Evolutionary conservation across 2,113 vertebrate species (phyloP).

Genomic region (Pleuronectes platessa): DNA sequence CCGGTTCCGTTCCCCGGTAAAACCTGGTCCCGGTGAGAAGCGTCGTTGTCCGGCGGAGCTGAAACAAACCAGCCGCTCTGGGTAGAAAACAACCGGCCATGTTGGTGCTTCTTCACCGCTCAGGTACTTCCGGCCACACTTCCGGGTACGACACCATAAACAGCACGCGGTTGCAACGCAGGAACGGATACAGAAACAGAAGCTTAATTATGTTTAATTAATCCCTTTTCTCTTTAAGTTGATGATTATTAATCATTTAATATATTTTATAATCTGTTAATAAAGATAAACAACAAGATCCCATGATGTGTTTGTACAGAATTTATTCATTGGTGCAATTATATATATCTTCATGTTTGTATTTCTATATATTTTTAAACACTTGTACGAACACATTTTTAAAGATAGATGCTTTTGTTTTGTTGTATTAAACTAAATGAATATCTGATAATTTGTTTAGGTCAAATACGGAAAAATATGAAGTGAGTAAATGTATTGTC

Average conservation of each 20-base stretch:
- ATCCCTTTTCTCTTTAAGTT: too few species aligned
- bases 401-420: not conserved
- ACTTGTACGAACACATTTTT: not conserved
- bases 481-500: not conserved
- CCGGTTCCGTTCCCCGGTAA: conserved; percentile 42
- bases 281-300: not conserved
- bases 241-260: too few species aligned
- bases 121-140: conserved; percentile 3
- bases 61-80: conserved; percentile 19
- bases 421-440: not conserved
- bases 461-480: not conserved
- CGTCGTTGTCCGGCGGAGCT: not conserved
- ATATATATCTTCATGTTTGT: not conserved
- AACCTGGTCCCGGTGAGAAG: conserved; percentile 36
- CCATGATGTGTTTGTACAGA: not conserved
- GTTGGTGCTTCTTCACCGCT: not conserved
- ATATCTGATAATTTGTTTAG: not conserved
- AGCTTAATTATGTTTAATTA: too few species aligned
- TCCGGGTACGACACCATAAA: conserved; percentile 27
- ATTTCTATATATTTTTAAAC: too few species aligned
- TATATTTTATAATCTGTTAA: too few species aligned
- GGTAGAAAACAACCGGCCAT: conserved; percentile 54
- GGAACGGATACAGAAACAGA: not conserved
- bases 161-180: conserved; percentile 1
- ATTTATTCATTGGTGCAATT: not conserved